phyloP scores from a whole-genome alignment of 2,888 invertebrate species.

The Nebria salina region DNA sequence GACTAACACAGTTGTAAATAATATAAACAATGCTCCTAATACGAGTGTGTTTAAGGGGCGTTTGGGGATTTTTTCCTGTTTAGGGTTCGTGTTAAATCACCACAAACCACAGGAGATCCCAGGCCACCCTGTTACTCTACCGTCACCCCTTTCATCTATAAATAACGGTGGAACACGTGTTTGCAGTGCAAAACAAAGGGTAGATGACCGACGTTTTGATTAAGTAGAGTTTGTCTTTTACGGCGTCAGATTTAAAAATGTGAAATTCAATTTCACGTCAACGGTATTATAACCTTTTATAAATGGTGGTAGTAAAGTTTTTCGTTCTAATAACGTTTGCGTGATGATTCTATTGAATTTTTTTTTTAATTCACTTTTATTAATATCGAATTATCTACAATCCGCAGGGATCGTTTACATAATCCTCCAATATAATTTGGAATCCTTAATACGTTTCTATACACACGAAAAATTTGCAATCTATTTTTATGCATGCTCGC shows the following conservation, averaged over 20 bases:
- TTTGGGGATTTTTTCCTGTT: not conserved
- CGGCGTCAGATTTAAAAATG: no score
- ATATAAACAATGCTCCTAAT: not conserved
- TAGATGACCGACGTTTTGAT: not conserved
- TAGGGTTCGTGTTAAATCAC: slow-evolving; percentile 1
- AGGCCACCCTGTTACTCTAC: no score
- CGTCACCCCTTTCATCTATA: not conserved
- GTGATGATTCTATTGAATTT: not conserved
- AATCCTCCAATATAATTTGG: not conserved
- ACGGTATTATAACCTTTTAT: no score
- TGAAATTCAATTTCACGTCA: no score
- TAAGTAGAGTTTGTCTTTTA: no score
- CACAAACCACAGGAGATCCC: not conserved
- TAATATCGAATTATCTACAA: not conserved
- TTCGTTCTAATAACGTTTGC: not conserved
- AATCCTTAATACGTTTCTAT: not conserved
- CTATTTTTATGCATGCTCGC: not conserved
- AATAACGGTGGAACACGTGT: not conserved
- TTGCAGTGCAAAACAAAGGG: not conserved
- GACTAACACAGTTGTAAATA: not conserved
- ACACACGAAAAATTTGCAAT: not conserved
- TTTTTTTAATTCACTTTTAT: not conserved
- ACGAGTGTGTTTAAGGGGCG: not conserved
- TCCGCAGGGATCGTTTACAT: not conserved
- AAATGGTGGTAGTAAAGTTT: no score